These are phyloP conservation scores for Misgurnus anguillicaudatus DNA, from an alignment of 2,113 vertebrate genomes.

Conservation along the genomic window DNA sequence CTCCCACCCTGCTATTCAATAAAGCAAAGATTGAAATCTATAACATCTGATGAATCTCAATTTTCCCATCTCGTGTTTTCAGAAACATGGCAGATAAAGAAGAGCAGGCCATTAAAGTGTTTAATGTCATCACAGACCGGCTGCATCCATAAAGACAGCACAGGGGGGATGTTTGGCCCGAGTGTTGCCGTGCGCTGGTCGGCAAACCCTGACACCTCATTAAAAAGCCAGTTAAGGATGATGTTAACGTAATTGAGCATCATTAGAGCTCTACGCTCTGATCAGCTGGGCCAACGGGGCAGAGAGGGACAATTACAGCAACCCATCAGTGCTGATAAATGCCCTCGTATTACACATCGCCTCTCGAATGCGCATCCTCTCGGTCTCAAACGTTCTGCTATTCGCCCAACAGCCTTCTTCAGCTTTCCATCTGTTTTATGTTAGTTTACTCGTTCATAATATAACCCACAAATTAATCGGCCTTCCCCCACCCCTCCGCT, in stretches of 20 bases:
- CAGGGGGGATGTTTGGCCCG: constrained; percentile 36
- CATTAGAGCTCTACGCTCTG: constrained; percentile 80
- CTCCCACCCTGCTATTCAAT: neutral
- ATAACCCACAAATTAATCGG: constrained; percentile 67
- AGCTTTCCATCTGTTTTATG: constrained; percentile 56
- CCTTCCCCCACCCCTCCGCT: constrained; percentile 38
- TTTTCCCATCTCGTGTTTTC: neutral
- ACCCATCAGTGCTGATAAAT: constrained; percentile 50
- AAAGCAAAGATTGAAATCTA: neutral
- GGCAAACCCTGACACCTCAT: constrained; percentile 74
- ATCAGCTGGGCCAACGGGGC: constrained; percentile 78
- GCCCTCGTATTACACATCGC: constrained; percentile 31
- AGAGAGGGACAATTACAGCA: constrained; percentile 57
- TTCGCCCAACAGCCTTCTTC: constrained; percentile 19
- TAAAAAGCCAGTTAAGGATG: constrained; percentile 81
- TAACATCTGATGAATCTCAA: constrained; percentile 3
- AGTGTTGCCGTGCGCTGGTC: constrained; percentile 65
- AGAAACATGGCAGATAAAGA: neutral
- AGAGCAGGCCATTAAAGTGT: constrained; percentile 31
- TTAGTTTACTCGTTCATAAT: constrained; percentile 48
- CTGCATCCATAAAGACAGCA: constrained; percentile 22
- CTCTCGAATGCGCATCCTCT: neutral
- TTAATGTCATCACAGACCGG: constrained; percentile 36
- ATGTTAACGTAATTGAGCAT: constrained; percentile 83
- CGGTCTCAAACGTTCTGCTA: neutral